These are phyloP conservation scores for Zelostemma sp. DNA, from an alignment of 1,140 invertebrate species.

Conservation along the genomic window DNA sequence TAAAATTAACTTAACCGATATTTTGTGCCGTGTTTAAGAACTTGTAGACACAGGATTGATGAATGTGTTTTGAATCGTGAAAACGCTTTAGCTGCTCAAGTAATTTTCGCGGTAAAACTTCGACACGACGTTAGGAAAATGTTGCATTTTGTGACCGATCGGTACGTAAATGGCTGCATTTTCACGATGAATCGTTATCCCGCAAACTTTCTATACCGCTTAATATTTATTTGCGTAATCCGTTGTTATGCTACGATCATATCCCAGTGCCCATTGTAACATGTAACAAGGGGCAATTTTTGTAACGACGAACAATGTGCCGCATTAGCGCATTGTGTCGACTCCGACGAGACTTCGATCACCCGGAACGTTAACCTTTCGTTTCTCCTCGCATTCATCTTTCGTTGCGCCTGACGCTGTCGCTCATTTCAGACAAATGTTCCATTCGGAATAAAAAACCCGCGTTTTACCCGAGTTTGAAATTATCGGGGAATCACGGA, in stretches of 20 bases:
- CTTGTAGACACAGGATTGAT: neutral
- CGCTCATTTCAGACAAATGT: constrained; percentile 38
- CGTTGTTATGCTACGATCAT: constrained; percentile 35
- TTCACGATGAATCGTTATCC: too few species aligned
- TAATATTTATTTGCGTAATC: constrained; percentile 47
- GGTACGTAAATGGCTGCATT: neutral
- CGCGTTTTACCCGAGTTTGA: too few species aligned
- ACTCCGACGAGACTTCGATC: constrained; percentile 18
- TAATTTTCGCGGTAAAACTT: too few species aligned
- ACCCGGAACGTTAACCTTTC: constrained; percentile 40
- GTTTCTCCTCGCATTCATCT: constrained; percentile 26
- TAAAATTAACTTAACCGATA: too few species aligned
- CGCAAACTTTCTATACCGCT: constrained; percentile 38
- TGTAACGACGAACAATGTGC: constrained; percentile 65
- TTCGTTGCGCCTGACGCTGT: constrained; percentile 26
- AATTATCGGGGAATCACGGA: too few species aligned
- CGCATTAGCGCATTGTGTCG: constrained; percentile 67
- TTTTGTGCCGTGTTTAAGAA: too few species aligned
- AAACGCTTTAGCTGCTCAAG: neutral
- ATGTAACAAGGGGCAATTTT: constrained; percentile 69
- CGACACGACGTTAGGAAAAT: too few species aligned
- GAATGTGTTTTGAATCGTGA: constrained; percentile 27
- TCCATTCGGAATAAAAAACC: constrained; percentile 28
- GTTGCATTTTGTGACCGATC: neutral
- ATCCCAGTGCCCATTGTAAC: constrained; percentile 57